Evolutionary conservation across 2,113 vertebrate genomes (phyloP).

Genomic region (Cepphus grylle): DNA sequence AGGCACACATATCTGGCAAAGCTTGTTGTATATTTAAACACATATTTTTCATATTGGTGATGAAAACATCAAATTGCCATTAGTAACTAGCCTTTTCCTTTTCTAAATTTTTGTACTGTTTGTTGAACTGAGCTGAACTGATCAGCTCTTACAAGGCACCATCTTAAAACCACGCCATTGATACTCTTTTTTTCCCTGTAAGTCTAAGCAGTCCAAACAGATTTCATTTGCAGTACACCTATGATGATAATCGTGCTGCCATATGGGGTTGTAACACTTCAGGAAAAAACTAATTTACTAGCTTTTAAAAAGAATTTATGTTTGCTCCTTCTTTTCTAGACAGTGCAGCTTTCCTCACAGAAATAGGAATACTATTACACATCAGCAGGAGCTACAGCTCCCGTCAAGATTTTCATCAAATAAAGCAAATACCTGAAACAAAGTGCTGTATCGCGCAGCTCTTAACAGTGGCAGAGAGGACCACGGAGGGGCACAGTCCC

Average conservation of each 20-base stretch:
- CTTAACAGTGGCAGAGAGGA: not conserved
- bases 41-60: not conserved
- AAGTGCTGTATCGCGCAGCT: not conserved
- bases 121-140: not conserved
- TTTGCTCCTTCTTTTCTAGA: not conserved
- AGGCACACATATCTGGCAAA: not conserved
- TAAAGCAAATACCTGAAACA: not conserved
- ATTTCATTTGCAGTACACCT: not conserved
- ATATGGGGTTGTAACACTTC: not conserved
- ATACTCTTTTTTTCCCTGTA: not conserved
- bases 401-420: not conserved
- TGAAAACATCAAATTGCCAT: not conserved
- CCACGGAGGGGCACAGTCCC: fast-evolving
- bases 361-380: not conserved
- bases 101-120: not conserved
- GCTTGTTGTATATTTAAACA: not conserved
- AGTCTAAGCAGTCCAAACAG: not conserved
- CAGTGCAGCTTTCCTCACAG: not conserved
- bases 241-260: not conserved
- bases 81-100: not conserved
- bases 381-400: not conserved
- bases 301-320: not conserved
- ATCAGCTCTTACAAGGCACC: not conserved
- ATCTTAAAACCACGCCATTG: not conserved
- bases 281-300: not conserved